These are phyloP conservation scores for Ceratina calcarata DNA, from an alignment of 1,140 invertebrate species.

Conservation along the genomic window DNA sequence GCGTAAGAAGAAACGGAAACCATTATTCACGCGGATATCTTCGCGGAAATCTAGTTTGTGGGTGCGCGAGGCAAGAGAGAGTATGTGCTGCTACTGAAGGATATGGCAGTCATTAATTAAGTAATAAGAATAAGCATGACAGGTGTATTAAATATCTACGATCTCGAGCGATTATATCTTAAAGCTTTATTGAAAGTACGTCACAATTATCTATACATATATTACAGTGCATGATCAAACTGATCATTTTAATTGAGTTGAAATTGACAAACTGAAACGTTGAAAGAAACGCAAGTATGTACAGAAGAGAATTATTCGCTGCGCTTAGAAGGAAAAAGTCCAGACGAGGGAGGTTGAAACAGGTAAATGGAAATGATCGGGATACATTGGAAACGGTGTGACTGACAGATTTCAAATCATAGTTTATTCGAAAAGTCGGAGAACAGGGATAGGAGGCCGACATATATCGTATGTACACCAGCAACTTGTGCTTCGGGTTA, in stretches of 20 bases:
- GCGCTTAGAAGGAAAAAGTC: no score
- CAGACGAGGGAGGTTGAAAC: neutral
- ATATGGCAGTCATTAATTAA: conserved; percentile 20
- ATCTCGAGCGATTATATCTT: neutral
- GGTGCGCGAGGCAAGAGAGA: conserved; percentile 13
- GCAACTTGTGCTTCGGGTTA: conserved; percentile 64
- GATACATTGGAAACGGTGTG: conserved; percentile 45
- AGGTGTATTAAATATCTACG: neutral
- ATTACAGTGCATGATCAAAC: no score
- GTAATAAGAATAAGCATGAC: neutral
- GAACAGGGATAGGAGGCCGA: conserved; percentile 60
- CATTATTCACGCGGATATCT: conserved; percentile 51
- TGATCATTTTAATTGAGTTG: no score
- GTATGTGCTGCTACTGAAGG: neutral
- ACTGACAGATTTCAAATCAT: conserved; percentile 61
- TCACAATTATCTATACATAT: no score
- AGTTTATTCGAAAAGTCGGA: conserved; percentile 64
- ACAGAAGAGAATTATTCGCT: no score
- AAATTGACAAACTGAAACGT: no score
- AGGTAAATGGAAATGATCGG: conserved; percentile 1
- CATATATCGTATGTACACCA: conserved; percentile 61
- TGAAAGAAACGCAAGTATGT: no score
- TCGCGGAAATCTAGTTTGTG: conserved; percentile 42
- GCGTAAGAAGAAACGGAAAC: conserved; percentile 40
- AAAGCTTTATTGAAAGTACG: neutral